Conservation (phyloP, 2,888 invertebrate species). For the Eupsilia transversa region DNA sequence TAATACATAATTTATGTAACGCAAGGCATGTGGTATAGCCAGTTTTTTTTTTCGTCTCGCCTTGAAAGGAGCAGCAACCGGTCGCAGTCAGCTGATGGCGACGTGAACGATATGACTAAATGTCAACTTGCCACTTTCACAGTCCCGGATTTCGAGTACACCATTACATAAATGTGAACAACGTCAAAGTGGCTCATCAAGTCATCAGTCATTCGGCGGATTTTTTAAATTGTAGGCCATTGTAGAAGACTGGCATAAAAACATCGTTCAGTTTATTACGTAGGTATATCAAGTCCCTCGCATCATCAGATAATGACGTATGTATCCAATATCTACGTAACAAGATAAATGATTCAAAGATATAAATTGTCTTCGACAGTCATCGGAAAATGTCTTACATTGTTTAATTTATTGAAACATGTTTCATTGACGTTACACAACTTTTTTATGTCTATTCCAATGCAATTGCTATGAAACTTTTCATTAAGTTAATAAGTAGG, state of each 20-base stretch:
- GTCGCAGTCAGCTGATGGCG: slow-evolving; percentile 55
- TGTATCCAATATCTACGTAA: slow-evolving; percentile 18
- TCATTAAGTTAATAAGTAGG: slow-evolving; percentile 8
- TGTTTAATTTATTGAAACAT: slow-evolving; percentile 14
- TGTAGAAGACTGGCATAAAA: slow-evolving; percentile 14
- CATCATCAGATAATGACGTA: slow-evolving; percentile 24
- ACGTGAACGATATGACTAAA: slow-evolving; percentile 64
- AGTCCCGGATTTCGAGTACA: slow-evolving; percentile 62
- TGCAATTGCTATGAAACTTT: slow-evolving; percentile 31
- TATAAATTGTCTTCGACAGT: slow-evolving; percentile 16
- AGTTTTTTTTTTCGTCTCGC: slow-evolving; percentile 53
- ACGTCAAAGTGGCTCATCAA: slow-evolving; percentile 41
- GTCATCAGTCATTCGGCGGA: slow-evolving; percentile 33
- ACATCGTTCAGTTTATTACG: slow-evolving; percentile 7
- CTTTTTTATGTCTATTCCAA: neutral
- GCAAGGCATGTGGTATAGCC: slow-evolving; percentile 21
- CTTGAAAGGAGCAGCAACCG: slow-evolving; percentile 64
- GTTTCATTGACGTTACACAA: slow-evolving; percentile 21
- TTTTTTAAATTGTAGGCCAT: slow-evolving; percentile 27
- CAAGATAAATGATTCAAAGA: slow-evolving; percentile 25
- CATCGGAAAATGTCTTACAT: slow-evolving; percentile 11
- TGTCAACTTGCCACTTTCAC: slow-evolving; percentile 76
- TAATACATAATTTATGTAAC: slow-evolving; percentile 51
- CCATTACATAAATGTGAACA: slow-evolving; percentile 48
- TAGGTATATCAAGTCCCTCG: neutral